Percentiles rank a stretch among this genome's conserved stretches.
phyloP scores from a whole-genome alignment of 2,113 vertebrate genomes.

The Notarius lentiginosus region DNA sequence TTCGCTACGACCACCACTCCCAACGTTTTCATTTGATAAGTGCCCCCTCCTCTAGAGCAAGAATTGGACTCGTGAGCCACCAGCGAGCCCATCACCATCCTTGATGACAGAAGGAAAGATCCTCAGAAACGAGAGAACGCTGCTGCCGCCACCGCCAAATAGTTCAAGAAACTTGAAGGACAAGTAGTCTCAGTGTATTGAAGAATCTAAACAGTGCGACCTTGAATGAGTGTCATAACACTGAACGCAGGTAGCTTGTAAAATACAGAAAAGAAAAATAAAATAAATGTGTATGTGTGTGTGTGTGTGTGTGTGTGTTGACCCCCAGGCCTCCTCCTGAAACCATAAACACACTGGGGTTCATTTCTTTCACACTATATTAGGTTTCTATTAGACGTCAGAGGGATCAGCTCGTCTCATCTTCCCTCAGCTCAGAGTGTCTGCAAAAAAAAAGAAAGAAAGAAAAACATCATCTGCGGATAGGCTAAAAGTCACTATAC shows the following conservation, averaged over 20 bases:
- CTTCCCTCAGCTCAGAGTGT: background rate
- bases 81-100: too few relatives aligned
- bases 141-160: too few relatives aligned
- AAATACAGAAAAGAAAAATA: too few relatives aligned
- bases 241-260: background rate
- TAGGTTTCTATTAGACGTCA: conserved; percentile 29
- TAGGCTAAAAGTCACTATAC: background rate
- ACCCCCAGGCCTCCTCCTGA: background rate
- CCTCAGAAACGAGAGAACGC: too few relatives aligned
- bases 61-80: too few relatives aligned
- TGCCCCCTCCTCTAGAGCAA: too few relatives aligned
- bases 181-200: background rate
- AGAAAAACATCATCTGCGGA: background rate
- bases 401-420: conserved; percentile 12
- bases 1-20: too few relatives aligned
- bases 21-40: too few relatives aligned
- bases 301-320: background rate
- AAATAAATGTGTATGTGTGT: background rate
- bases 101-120: too few relatives aligned
- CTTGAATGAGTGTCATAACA: background rate
- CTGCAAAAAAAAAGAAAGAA: background rate
- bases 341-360: conserved; percentile 5
- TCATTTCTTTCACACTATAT: conserved; percentile 7
- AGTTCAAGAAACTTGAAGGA: background rate
- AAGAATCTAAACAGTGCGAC: background rate